Base-by-base conservation (phyloP, 1,140 invertebrate genomes). In the Drosophila albomicans region DNA sequence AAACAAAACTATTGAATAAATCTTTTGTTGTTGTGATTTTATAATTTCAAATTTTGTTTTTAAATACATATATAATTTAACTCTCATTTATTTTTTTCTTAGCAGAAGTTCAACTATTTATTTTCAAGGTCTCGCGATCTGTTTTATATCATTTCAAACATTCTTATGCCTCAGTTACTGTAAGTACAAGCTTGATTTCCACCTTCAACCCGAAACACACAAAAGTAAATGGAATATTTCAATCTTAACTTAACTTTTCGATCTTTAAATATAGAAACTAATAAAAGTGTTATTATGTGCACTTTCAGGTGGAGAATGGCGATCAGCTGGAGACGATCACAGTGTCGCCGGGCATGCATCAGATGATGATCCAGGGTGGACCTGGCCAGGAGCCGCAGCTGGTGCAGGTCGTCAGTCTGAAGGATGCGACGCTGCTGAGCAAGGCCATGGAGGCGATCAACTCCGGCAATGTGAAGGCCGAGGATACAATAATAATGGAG, bases 351-450 rank as follows among this genome's bases (percentile, higher is more conserved):
- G 95, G 94, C 68, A 96, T 96, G 91, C 96, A 96, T 82, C 96
- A 96, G 75, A 96, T 97, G 94, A 96, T 96, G 93, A 96, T 97
- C 92, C 94, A 96, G 94, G 94, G 95, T 78, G 93, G 95, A 3
- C 94, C 94, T 5, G 95, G 95, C 41, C 94, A 94, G 38, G 95
- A 96, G 79, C 95, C 96, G 46, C 96, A 97, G 92, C 96, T 96
- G 68, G 93, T 97, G 70, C 96, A 97, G 93, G 96, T 97, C 69
- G 94, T 97, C 78, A 96, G 96, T 57, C 93, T 97, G 41, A 97
- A 97, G 92, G 96, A 97, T 92, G 96, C 96, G 67, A 96, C 96
- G 57, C 95, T 95, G 46, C 94, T 97, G 46, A 96, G 95, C 70
- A 96, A 96, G 92, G 96, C 96, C 49, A 96, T 96, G 95, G 95